Evolutionary conservation across 2,113 vertebrate species (phyloP).

Genomic region (Ciconia boyciana): DNA sequence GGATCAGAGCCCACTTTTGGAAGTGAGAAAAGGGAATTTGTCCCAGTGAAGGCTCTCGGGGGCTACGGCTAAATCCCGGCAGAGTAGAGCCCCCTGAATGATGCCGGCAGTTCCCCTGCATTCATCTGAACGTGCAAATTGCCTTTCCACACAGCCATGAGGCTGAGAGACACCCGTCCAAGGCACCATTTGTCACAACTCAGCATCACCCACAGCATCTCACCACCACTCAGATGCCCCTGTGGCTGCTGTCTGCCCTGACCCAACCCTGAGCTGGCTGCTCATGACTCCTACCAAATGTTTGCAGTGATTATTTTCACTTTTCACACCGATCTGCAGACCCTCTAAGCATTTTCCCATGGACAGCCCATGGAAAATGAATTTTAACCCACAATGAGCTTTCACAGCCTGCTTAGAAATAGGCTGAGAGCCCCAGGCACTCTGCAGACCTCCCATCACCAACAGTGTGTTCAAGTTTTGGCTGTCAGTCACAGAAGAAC

Average conservation of each 20-base stretch:
- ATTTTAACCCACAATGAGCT: neutral
- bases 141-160: fast-evolving
- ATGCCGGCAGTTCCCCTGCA: neutral
- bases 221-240: neutral
- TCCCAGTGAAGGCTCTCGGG: neutral
- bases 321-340: neutral
- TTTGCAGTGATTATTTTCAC: neutral
- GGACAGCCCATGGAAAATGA: neutral
- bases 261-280: neutral
- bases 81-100: neutral
- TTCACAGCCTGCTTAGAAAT: neutral
- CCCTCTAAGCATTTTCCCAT: neutral
- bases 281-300: neutral
- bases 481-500: neutral
- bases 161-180: neutral
- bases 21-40: neutral
- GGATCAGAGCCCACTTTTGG: fast-evolving
- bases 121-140: fast-evolving
- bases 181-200: fast-evolving
- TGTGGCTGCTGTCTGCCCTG: neutral
- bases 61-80: neutral
- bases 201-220: fast-evolving
- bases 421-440: neutral
- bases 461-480: fast-evolving
- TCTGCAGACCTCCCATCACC: neutral